Conservation (phyloP, 2,113 vertebrate species). For the Syngnathus typhle region DNA sequence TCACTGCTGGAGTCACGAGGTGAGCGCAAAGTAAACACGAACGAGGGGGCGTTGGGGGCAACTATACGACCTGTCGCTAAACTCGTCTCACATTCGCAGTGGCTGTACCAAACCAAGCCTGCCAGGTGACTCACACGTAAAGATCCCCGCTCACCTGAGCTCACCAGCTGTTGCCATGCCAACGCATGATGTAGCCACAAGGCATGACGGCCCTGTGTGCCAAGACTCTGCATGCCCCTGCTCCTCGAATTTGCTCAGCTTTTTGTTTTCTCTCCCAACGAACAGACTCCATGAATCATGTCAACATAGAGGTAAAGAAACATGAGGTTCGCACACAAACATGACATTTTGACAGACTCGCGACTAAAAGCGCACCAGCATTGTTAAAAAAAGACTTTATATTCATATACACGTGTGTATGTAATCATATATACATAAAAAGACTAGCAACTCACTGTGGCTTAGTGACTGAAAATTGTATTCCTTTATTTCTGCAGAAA, state of each 20-base stretch:
- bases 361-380: background rate
- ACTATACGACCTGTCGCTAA: constrained; percentile 10
- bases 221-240: background rate
- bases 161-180: constrained; percentile 53
- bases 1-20: background rate
- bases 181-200: constrained; percentile 23
- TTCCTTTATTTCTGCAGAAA: background rate
- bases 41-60: background rate
- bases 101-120: constrained; percentile 27
- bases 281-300: background rate
- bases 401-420: too few relatives aligned
- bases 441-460: background rate
- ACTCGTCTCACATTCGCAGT: constrained; percentile 35
- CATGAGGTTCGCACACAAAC: background rate
- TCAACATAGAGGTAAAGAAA: background rate
- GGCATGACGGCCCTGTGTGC: constrained; percentile 9
- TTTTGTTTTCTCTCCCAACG: background rate
- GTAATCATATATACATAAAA: too few relatives aligned
- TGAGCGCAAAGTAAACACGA: background rate
- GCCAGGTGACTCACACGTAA: constrained; percentile 42
- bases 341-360: background rate
- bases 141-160: constrained; percentile 49
- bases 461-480: background rate
- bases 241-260: background rate
- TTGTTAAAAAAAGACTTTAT: too few relatives aligned